Base-by-base conservation (phyloP, 2,113 vertebrate species). In the Rhodinocichla rosea region DNA sequence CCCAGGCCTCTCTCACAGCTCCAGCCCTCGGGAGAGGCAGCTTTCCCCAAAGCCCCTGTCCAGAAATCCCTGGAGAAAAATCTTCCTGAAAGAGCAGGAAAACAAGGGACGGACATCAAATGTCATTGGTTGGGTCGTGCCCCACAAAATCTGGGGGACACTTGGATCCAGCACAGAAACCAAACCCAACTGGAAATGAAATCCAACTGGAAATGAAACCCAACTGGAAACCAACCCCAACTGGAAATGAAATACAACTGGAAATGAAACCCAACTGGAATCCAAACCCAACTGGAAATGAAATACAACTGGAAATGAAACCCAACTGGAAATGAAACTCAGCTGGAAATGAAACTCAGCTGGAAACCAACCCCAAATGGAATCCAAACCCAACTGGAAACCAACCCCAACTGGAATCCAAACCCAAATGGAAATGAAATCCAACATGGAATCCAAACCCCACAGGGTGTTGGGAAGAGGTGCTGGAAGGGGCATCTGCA, bases 81-180 rank as follows among this genome's bases (percentile, higher is more conserved):
- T 7, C n/a, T 20, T 23, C 1, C 9, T 21, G 26, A 27, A 52
- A 37, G 35, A 28, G 3, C 56, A 62, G 65, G 44, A 32, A 39
- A 85, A 20, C 23, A 39, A 37, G 4, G 45, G 62, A 35, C 18
- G 33, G 32, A 26, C 9, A 15, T 8, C 5, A 57, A 83, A 27
- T 8, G 2, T 11, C n/a, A 49, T 12, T 0, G 4, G 5, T 3
- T 1, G 5, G 62, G 47, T 39, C 14, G 6, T 6, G 13, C 20
- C 52, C 50, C 60, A 57, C 28, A 53, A 18, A 57, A 15, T 15
- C 32, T 0, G 0, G 26, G 42, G 2, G 1, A 13, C 0, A 1
- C 33, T 59, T 0, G 0, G 17, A 24, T 2, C 33, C 37, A 33
- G 17, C 9, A 2, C 0, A 7, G 65, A 13, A 69, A 57, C 9